Base-by-base conservation (phyloP, 37 sponge, comb jelly and placozoan genomes). In the Geodia barretti region DNA sequence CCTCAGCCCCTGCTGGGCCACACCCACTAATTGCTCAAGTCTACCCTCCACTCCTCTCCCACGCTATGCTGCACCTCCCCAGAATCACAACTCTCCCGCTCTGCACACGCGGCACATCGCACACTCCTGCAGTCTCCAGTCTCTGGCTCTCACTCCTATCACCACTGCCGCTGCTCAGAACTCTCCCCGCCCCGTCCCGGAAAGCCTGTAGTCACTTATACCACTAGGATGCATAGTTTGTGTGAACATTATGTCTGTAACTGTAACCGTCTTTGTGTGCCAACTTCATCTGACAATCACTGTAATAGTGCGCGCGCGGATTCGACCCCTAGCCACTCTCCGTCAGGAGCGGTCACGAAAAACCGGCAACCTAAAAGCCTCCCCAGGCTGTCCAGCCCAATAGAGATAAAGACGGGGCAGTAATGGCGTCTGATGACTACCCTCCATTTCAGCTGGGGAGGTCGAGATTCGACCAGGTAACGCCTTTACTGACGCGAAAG, bases 381-480 rank as follows among this genome's bases (percentile, higher is more conserved):
- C n/a, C n/a, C n/a, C n/a, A n/a, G n/a, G n/a, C n/a, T n/a, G n/a
- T n/a, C 47, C 2, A 1, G 4, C n/a, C n/a, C n/a, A n/a, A n/a
- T n/a, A n/a, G n/a, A n/a, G n/a, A n/a, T n/a, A n/a, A n/a, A n/a
- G n/a, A n/a, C n/a, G n/a, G n/a, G n/a, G n/a, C n/a, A n/a, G n/a
- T n/a, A n/a, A n/a, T n/a, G n/a, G n/a, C n/a, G n/a, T n/a, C n/a
- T n/a, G 62, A 68, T 1, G 64, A 72, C 11, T 90, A 94, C 40
- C 95, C 95, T 4, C 78, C 92, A 3, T 94, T 91, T 64, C 60
- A 42, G n/a, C 74, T 91, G 8, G 95, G 89, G 8, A 5, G 76
- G 74, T 68, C 92, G 28, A 72, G 92, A 78, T 94, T 84, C 64
- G 87, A 94, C 62, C 95, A 94, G 92, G 95, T 94, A n/a, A n/a